A percentile compares a stretch with the other conserved stretches of the same genome.
These are phyloP conservation scores for Mycalesis mineus DNA, from an alignment of 2,888 invertebrate genomes.

Conservation along the genomic window DNA sequence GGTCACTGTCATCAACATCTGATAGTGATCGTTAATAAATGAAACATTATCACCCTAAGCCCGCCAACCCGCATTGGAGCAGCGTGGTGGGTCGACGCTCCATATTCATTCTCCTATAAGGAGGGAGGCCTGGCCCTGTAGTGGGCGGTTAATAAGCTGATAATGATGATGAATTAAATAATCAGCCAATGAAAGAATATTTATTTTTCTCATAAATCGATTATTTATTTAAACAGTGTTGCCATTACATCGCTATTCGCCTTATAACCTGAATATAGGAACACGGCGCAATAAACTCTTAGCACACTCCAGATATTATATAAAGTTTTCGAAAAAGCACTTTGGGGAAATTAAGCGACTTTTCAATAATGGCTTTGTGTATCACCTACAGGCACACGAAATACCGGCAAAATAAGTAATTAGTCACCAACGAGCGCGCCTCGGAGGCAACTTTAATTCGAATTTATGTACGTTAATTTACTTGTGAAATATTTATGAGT, in stretches of 20 bases:
- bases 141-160: too few species aligned
- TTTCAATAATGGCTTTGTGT: conserved; percentile 16
- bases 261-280: background rate
- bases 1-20: too few species aligned
- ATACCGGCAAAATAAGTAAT: conserved; percentile 23
- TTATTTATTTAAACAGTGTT: background rate
- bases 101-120: too few species aligned
- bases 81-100: too few species aligned
- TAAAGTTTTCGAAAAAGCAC: conserved; percentile 13
- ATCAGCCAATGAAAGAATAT: too few species aligned
- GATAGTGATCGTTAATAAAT: too few species aligned
- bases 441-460: conserved; percentile 17
- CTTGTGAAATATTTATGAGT: conserved; percentile 20
- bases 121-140: too few species aligned
- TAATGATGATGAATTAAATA: too few species aligned
- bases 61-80: too few species aligned
- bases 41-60: too few species aligned
- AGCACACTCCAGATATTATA: background rate
- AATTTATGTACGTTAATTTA: conserved; percentile 23
- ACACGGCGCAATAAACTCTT: background rate
- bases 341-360: conserved; percentile 14
- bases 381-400: conserved; percentile 10
- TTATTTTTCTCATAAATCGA: too few species aligned
- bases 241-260: background rate
- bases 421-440: conserved; percentile 12